Conservation (phyloP, 1,140 invertebrate genomes). For the Hyposmocoma kahamanoa region DNA sequence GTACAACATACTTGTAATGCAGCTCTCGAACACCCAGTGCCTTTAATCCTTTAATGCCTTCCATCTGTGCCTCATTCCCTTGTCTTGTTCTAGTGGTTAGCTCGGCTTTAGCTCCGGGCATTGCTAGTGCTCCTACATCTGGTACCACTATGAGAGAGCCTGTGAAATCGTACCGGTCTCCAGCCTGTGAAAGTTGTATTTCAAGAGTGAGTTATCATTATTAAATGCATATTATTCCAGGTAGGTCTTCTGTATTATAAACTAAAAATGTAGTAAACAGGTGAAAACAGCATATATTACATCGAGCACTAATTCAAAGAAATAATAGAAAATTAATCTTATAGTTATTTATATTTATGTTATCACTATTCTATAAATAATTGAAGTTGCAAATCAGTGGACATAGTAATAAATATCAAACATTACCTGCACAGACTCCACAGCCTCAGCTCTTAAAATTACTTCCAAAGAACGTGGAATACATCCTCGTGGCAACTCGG, state of each 20-base stretch:
- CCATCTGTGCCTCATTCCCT: slow-evolving; percentile 82
- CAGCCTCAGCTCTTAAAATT: slow-evolving; percentile 95
- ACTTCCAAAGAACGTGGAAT: slow-evolving; percentile 98
- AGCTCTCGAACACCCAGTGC: slow-evolving; percentile 96
- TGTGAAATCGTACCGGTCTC: slow-evolving; percentile 95
- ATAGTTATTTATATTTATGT: background rate
- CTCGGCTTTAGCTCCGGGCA: slow-evolving; percentile 91
- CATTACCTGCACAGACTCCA: slow-evolving; percentile 95
- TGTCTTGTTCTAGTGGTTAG: slow-evolving; percentile 82
- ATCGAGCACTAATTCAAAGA: too few relatives aligned
- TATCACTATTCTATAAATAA: too few relatives aligned
- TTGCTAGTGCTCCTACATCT: slow-evolving; percentile 91
- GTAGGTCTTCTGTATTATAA: too few relatives aligned
- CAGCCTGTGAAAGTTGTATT: slow-evolving; percentile 68
- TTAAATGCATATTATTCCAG: too few relatives aligned
- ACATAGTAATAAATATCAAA: background rate
- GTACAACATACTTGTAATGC: slow-evolving; percentile 80
- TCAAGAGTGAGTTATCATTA: too few relatives aligned
- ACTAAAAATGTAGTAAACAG: too few relatives aligned
- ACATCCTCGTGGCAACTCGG: slow-evolving; percentile 96
- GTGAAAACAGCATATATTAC: too few relatives aligned
- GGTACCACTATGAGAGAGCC: slow-evolving; percentile 98
- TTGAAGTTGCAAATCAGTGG: background rate
- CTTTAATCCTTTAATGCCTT: slow-evolving; percentile 94
- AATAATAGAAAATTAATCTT: background rate